Evolutionary conservation across 1,140 invertebrate genomes (phyloP).

Genomic region (Drosophila ogumai): DNA sequence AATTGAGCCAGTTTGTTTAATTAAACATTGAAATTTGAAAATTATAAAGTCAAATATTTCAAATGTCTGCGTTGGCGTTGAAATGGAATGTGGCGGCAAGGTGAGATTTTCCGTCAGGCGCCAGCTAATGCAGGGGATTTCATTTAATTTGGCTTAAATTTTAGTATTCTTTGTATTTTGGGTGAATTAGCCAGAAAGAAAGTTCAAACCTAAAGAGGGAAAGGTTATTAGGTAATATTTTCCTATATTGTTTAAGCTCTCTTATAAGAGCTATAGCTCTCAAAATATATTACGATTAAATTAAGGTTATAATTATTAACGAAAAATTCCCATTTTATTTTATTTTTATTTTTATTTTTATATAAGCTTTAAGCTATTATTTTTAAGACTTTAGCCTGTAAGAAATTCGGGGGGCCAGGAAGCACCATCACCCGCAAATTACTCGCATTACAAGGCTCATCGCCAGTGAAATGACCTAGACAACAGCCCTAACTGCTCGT

Average conservation of each 20-base stretch:
- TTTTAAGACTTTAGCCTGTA: constrained; percentile 1
- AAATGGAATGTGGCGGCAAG: constrained; percentile 25
- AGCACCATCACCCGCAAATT: constrained; percentile 53
- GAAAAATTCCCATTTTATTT: background rate
- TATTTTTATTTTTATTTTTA: no score
- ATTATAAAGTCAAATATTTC: constrained; percentile 65
- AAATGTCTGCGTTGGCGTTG: constrained; percentile 16
- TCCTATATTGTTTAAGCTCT: background rate
- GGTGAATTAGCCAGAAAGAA: no score
- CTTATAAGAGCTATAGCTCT: no score
- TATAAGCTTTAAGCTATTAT: background rate
- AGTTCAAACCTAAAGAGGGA: background rate
- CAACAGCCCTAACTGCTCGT: constrained; percentile 65
- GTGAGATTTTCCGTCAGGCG: constrained; percentile 14
- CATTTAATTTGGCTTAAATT: constrained; percentile 1
- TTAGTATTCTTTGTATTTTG: background rate
- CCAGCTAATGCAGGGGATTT: background rate
- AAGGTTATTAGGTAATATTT: no score
- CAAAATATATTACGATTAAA: background rate
- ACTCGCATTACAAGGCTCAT: constrained; percentile 68
- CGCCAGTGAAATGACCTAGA: constrained; percentile 58
- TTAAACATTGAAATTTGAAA: constrained; percentile 62
- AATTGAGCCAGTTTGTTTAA: constrained; percentile 68
- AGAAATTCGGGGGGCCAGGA: constrained; percentile 27
- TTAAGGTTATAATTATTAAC: background rate